Evolutionary conservation across 2,888 invertebrate species (phyloP), one percentile per base, ranked within the genome.

Genomic region (Cetonia aurata): DNA sequence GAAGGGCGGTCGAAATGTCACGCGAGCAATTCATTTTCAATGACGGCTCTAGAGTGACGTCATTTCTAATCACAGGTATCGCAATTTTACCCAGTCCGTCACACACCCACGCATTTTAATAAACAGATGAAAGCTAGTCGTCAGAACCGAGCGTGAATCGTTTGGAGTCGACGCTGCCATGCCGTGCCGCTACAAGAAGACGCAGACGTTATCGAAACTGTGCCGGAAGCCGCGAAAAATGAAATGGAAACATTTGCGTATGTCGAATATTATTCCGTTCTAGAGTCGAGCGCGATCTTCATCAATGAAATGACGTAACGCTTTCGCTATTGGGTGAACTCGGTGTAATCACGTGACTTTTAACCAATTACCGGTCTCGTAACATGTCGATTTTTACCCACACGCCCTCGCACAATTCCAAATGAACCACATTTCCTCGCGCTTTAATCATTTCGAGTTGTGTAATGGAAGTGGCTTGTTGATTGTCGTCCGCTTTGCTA

Each of bases 261-360:
- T 70, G 68, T 59, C 74, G 48, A 9, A 17, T 52, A 60, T 72
- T 50, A n/a, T 10, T 10, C 12, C 37, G 33, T 57, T 52, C 53
- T 12, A 12, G 48, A 60, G 56, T 41, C 17, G 19, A 65, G 50
- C 50, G 37, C 17, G 37, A 37, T 56, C 71, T 77, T 79, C 80
- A 82, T 87, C 86, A 87, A 87, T 87, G 87, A 85, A 86, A 84
- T 86, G 86, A 86, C 87, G 86, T 86, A 85, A 83, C 71, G 67
- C 13, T 9, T 56, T 19, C 31, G 73, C 74, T 80, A 86, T 86
- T 86, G 86, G 79, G 74, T 56, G 25, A 31, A 56, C 56, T 46
- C 25, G 41, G n/a, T 48, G 42, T 67, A 52, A 78, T 80, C 86
- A 85, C 85, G 86, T 86, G 86, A 86, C 78, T 80, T 52, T 8